Conservation (phyloP, 2,888 invertebrate species). For the Philaethria dido region DNA sequence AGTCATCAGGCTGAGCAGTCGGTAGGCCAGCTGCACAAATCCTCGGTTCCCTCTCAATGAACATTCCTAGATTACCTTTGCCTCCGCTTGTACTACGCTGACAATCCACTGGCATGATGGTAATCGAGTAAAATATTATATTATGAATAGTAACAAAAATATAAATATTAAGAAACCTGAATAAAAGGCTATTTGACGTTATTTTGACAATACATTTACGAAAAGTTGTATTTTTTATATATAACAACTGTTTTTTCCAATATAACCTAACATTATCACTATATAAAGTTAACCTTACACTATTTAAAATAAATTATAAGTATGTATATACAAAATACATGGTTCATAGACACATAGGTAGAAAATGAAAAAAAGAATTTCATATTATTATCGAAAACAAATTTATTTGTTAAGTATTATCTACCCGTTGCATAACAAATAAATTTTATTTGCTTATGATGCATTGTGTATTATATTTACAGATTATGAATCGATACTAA, state of each 20-base stretch:
- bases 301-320: no score
- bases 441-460: background rate
- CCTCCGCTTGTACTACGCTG: conserved; percentile 65
- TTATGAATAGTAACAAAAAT: conserved; percentile 1
- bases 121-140: conserved; percentile 2
- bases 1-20: conserved; percentile 60
- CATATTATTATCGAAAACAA: no score
- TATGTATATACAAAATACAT: no score
- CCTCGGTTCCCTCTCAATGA: conserved; percentile 65
- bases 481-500: conserved; percentile 9
- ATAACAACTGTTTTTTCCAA: no score
- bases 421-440: background rate
- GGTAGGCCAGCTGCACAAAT: conserved; percentile 72
- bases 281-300: no score
- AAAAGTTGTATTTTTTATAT: background rate
- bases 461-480: background rate
- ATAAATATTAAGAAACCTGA: background rate
- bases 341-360: no score
- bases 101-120: conserved; percentile 59
- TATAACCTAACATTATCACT: no score
- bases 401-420: no score
- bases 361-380: no score
- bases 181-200: conserved; percentile 22
- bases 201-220: conserved; percentile 17
- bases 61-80: conserved; percentile 70